Conservation (phyloP, 2,888 invertebrate genomes). For the Cantharis rufa region DNA sequence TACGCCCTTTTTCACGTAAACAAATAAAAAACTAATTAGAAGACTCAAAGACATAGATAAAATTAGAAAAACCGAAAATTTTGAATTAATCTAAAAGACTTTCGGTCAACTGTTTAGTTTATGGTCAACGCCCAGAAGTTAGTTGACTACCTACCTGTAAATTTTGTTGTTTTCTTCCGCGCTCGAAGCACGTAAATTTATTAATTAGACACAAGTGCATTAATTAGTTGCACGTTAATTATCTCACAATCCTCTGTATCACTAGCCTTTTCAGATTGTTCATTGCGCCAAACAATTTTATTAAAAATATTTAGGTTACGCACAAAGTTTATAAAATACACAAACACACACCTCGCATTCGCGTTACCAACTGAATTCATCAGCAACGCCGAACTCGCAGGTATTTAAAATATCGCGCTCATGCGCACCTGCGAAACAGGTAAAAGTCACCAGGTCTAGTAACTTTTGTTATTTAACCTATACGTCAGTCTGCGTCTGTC, state of each 20-base stretch:
- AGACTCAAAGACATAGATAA: background rate
- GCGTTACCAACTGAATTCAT: background rate
- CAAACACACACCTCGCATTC: background rate
- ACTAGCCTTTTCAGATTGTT: background rate
- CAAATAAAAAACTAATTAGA: background rate
- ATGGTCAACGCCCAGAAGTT: conserved; percentile 30
- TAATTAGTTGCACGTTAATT: background rate
- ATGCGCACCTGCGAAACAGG: background rate
- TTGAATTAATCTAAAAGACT: background rate
- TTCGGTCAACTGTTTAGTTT: background rate
- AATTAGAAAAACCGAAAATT: background rate
- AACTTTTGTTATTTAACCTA: background rate
- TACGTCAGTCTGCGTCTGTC: too few species aligned
- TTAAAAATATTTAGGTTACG: background rate
- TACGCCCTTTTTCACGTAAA: background rate
- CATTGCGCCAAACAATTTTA: background rate
- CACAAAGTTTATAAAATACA: background rate
- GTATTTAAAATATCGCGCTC: conserved; percentile 4
- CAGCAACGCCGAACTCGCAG: background rate
- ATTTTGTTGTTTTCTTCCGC: conserved; percentile 26
- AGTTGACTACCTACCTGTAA: conserved; percentile 31
- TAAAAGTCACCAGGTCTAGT: background rate
- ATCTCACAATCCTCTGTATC: background rate
- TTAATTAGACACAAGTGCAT: background rate
- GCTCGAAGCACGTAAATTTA: conserved; percentile 14